Percentiles rank a stretch among this genome's conserved stretches.
These are phyloP conservation scores for Lypha dubia DNA, from an alignment of 2,888 invertebrate genomes.

Conservation along the genomic window DNA sequence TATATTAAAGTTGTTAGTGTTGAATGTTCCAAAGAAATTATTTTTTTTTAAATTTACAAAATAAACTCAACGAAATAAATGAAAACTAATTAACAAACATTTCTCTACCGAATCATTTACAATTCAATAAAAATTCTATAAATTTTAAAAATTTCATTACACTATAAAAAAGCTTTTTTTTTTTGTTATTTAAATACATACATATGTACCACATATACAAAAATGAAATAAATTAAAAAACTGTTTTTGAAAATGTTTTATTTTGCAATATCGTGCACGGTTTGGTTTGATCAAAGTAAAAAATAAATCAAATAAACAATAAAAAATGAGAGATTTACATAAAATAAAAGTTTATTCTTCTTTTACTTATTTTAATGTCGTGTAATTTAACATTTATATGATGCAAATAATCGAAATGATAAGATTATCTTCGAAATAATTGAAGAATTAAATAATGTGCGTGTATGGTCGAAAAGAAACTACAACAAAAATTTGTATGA, in stretches of 20 bases:
- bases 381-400: too few relatives aligned
- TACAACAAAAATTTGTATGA: too few relatives aligned
- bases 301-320: conserved; percentile 4
- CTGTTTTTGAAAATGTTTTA: conserved; percentile 21
- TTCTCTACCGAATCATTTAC: conserved; percentile 30
- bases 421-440: too few relatives aligned
- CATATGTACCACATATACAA: conserved; percentile 15
- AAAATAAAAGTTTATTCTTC: too few relatives aligned
- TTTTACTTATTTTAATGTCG: too few relatives aligned
- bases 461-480: too few relatives aligned
- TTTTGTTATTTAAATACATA: conserved; percentile 9
- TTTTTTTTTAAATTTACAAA: conserved; percentile 19
- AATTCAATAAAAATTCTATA: conserved; percentile 17
- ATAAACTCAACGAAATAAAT: background rate
- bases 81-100: background rate
- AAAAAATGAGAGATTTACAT: background rate
- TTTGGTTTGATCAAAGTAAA: conserved; percentile 6
- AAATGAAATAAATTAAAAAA: conserved; percentile 6
- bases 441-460: too few relatives aligned
- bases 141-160: conserved; percentile 20
- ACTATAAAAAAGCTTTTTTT: conserved; percentile 27
- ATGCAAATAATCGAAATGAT: too few relatives aligned
- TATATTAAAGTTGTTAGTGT: conserved; percentile 47
- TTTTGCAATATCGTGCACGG: too few relatives aligned
- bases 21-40: conserved; percentile 52